Conservation (phyloP, 1,140 invertebrate genomes). For the Heliconius nattereri region DNA sequence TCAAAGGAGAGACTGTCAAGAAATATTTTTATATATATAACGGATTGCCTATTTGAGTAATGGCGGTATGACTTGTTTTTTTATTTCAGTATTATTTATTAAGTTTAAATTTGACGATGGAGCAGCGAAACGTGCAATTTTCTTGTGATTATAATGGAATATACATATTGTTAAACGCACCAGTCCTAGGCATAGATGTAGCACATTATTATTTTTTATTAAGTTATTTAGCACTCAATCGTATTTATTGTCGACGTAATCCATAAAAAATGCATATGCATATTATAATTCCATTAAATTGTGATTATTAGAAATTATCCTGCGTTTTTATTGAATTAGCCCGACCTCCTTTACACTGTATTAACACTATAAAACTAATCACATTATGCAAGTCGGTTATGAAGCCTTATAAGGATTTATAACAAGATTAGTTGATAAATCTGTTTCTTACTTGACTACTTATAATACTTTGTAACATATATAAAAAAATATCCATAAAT, state of each 20-base stretch:
- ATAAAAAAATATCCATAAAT: background rate
- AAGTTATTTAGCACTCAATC: constrained; percentile 74
- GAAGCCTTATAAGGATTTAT: constrained; percentile 27
- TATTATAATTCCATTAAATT: constrained; percentile 78
- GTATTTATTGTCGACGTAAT: constrained; percentile 72
- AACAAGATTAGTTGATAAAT: constrained; percentile 22
- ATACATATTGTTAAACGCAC: constrained; percentile 52
- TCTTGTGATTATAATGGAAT: constrained; percentile 2
- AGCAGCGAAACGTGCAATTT: constrained; percentile 5
- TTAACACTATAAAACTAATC: constrained; percentile 19
- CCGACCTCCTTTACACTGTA: constrained; percentile 9
- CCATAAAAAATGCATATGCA: constrained; percentile 66
- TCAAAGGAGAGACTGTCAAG: constrained; percentile 23
- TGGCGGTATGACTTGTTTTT: constrained; percentile 23
- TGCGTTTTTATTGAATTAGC: constrained; percentile 39
- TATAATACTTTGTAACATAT: background rate
- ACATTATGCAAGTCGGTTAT: constrained; percentile 10
- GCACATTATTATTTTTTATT: constrained; percentile 50
- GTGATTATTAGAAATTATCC: constrained; percentile 68
- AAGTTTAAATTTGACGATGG: constrained; percentile 15
- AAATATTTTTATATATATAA: constrained; percentile 17
- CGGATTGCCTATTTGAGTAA: background rate
- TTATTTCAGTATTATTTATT: constrained; percentile 33
- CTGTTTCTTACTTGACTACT: background rate
- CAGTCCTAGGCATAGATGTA: constrained; percentile 66